A percentile compares a stretch with the other conserved stretches of the same genome.
Evolutionary conservation across 2,797 vertebrate species (phyloP).

Genomic region (Falco novaeseelandiae): DNA sequence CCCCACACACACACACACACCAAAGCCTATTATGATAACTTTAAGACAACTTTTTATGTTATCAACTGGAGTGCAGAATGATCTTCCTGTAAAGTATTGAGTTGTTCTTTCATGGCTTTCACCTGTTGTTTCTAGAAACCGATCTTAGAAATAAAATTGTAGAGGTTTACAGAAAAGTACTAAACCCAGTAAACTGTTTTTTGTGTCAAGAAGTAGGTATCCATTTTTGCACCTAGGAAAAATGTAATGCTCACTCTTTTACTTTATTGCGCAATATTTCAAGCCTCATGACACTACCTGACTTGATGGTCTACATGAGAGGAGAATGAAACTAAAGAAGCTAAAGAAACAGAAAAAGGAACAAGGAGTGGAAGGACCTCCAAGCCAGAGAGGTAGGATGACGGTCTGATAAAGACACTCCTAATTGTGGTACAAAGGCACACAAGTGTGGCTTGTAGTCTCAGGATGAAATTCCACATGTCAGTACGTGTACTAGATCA

Average conservation of each 20-base stretch:
- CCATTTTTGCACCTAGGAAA: neutral
- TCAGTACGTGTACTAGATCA: neutral
- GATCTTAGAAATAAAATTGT: neutral
- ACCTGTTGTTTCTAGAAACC: neutral
- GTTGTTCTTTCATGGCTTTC: neutral
- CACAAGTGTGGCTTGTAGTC: neutral
- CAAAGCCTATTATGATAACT: neutral
- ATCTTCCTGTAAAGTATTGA: neutral
- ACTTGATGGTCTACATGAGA: neutral
- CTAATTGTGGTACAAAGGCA: neutral
- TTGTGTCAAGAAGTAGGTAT: neutral
- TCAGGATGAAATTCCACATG: neutral
- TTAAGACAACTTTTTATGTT: neutral
- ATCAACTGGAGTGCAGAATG: neutral
- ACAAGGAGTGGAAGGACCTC: neutral
- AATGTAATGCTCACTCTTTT: neutral
- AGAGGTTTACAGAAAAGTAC: neutral
- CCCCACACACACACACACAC: accelerated
- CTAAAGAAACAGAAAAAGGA: neutral
- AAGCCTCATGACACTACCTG: neutral
- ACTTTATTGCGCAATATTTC: neutral
- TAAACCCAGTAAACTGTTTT: neutral
- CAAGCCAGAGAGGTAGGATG: neutral
- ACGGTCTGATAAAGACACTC: neutral
- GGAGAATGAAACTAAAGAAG: neutral